Evolutionary conservation across 2,888 invertebrate species (phyloP).

Genomic region (Athetis lepigone): DNA sequence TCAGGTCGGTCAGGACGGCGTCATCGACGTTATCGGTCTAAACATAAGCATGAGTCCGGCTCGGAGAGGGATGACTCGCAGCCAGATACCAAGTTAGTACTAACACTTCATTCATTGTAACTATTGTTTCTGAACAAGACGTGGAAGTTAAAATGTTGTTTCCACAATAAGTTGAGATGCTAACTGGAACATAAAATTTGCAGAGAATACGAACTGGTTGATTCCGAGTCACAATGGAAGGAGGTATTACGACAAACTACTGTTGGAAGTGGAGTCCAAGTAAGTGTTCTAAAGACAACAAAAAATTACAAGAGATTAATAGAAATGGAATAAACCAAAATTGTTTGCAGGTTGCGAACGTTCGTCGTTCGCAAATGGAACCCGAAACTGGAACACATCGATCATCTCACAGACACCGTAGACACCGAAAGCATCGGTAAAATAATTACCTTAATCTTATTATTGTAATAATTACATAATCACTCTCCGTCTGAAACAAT

Average conservation of each 20-base stretch:
- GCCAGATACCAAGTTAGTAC: constrained; percentile 84
- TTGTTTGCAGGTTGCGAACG: constrained; percentile 92
- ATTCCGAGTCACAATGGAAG: constrained; percentile 97
- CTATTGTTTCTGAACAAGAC: not conserved
- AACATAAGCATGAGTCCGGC: constrained; percentile 94
- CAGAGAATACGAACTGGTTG: constrained; percentile 94
- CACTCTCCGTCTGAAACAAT: not conserved
- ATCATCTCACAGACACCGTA: constrained; percentile 90
- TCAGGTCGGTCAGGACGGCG: constrained; percentile 95
- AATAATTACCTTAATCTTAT: constrained; percentile 20
- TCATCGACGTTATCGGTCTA: constrained; percentile 94
- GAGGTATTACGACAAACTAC: constrained; percentile 95
- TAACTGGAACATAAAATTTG: constrained; percentile 47
- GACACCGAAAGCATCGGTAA: constrained; percentile 92
- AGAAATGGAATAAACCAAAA: constrained; percentile 16
- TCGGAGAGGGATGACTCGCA: constrained; percentile 93
- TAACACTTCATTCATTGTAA: not conserved
- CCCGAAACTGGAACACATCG: constrained; percentile 89
- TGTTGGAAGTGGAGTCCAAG: constrained; percentile 87
- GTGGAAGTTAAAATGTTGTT: not conserved
- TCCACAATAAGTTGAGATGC: not conserved
- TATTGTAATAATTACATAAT: constrained; percentile 7
- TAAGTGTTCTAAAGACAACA: constrained; percentile 62
- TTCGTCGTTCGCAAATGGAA: constrained; percentile 91
- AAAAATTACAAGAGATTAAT: not conserved